Percentiles rank a stretch among this genome's conserved stretches.
Conservation (phyloP, 2,113 vertebrate genomes). For the Chionodraco myersi region DNA sequence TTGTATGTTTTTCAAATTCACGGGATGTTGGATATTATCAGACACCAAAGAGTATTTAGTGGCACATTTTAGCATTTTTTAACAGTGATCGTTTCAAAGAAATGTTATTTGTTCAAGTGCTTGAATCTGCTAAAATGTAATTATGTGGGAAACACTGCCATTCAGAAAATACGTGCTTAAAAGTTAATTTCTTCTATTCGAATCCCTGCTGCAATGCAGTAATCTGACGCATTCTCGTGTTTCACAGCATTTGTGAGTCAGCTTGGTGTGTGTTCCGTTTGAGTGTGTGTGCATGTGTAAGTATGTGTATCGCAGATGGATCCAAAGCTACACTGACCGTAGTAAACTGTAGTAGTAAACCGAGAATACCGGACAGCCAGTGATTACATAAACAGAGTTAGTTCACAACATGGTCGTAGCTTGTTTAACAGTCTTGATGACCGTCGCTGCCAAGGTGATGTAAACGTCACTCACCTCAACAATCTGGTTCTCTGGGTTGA, state of each 20-base stretch:
- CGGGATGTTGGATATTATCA: too few species aligned
- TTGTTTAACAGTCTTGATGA: background rate
- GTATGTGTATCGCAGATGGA: conserved; percentile 7
- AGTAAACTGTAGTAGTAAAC: conserved; percentile 9
- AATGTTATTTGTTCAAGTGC: too few species aligned
- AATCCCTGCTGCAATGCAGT: conserved; percentile 57
- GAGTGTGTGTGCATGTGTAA: conserved; percentile 17
- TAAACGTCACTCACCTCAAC: conserved; percentile 89
- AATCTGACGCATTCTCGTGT: conserved; percentile 45
- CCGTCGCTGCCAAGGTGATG: background rate
- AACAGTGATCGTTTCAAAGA: too few species aligned
- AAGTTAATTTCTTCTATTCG: conserved; percentile 20
- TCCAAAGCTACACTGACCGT: background rate
- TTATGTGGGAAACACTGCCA: too few species aligned
- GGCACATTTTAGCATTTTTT: too few species aligned
- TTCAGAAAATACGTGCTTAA: conserved; percentile 4
- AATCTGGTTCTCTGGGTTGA: conserved; percentile 99
- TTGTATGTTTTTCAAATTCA: background rate
- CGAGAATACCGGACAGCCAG: background rate
- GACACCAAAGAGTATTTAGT: too few species aligned
- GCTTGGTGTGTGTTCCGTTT: conserved; percentile 31
- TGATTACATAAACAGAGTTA: background rate
- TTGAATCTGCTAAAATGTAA: too few species aligned
- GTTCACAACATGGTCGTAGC: background rate
- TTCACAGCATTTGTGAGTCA: conserved; percentile 54